Conservation (phyloP, 1,140 invertebrate genomes). For the Tetramorium simillimum region DNA sequence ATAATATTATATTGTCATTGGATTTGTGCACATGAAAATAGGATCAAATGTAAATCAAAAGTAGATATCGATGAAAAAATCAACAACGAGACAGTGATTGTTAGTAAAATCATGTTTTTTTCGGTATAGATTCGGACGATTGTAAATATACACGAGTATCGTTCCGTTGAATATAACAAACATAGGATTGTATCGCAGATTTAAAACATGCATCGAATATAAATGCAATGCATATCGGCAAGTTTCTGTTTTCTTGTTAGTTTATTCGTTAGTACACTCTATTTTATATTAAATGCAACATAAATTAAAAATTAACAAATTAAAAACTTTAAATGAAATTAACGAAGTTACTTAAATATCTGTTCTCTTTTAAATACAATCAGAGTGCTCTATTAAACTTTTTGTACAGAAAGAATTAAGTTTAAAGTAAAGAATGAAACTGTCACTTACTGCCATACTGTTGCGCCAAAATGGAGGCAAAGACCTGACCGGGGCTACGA, state of each 20-base stretch:
- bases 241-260: not conserved
- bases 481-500: slow-evolving; percentile 87
- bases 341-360: not conserved
- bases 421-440: slow-evolving; percentile 16
- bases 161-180: slow-evolving; percentile 33
- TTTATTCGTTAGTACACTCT: not conserved
- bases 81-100: slow-evolving; percentile 23
- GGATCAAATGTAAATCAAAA: slow-evolving; percentile 23
- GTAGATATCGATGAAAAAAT: slow-evolving; percentile 47
- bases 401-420: not conserved
- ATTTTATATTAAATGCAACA: not conserved
- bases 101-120: slow-evolving; percentile 42
- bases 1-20: slow-evolving; percentile 23
- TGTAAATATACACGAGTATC: slow-evolving; percentile 40
- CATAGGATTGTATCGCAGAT: slow-evolving; percentile 9
- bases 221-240: slow-evolving; percentile 9
- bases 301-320: not conserved
- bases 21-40: slow-evolving; percentile 12
- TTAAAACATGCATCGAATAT: slow-evolving; percentile 15
- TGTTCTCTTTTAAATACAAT: not conserved
- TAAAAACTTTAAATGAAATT: not conserved
- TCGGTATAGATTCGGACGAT: slow-evolving; percentile 29
- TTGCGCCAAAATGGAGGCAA: slow-evolving; percentile 88
- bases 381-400: not conserved
- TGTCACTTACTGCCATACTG: slow-evolving; percentile 79